phyloP scores from a whole-genome alignment of 1,140 invertebrate genomes.

The Scaptomyza hsui region DNA sequence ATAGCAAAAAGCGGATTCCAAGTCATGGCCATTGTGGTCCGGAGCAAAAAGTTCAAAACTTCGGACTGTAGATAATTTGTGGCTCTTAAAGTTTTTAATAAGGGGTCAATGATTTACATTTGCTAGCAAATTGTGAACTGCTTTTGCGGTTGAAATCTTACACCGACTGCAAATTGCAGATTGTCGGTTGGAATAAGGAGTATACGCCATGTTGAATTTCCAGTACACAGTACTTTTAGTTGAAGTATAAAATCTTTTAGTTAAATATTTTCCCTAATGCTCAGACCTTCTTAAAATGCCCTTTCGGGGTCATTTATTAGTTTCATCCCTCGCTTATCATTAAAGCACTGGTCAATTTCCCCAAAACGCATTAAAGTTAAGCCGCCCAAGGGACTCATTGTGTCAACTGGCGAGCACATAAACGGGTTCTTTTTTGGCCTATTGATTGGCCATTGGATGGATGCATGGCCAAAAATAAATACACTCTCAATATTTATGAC shows the following conservation, averaged over 20 bases:
- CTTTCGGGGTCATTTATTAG: constrained; percentile 19
- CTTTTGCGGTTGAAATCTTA: constrained; percentile 14
- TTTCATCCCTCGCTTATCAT: constrained; percentile 40
- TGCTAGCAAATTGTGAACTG: constrained; percentile 43
- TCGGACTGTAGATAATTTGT: constrained; percentile 74
- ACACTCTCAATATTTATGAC: constrained; percentile 70
- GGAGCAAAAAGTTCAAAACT: constrained; percentile 65
- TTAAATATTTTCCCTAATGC: neutral
- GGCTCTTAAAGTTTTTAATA: constrained; percentile 76
- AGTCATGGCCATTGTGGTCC: constrained; percentile 54
- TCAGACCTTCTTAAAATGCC: neutral
- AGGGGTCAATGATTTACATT: constrained; percentile 80
- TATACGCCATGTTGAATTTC: too few species aligned
- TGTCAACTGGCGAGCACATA: constrained; percentile 45
- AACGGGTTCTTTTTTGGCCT: constrained; percentile 31
- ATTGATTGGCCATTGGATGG: constrained; percentile 54
- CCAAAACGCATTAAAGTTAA: constrained; percentile 26
- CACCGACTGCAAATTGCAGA: constrained; percentile 25
- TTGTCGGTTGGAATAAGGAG: constrained; percentile 9
- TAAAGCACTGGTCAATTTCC: constrained; percentile 42
- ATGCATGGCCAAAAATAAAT: constrained; percentile 41
- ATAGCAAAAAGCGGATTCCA: constrained; percentile 62
- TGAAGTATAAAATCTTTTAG: too few species aligned
- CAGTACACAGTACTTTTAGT: too few species aligned
- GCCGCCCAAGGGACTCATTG: constrained; percentile 36